Percentiles rank a stretch among this genome's conserved stretches.
Conservation (phyloP, 2,113 vertebrate species). For the Ceyx melanurus region DNA sequence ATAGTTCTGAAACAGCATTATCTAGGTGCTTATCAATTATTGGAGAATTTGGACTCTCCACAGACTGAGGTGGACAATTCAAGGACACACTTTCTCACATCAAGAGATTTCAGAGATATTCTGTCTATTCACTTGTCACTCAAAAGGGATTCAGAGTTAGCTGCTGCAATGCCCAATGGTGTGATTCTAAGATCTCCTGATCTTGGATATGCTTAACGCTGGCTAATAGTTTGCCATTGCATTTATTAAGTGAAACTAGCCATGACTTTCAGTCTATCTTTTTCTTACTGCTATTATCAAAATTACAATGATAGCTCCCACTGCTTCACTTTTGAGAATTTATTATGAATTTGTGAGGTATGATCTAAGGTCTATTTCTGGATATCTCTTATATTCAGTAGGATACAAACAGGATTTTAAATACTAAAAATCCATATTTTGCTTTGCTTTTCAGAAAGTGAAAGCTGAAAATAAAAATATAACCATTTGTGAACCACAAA, state of each 20-base stretch:
- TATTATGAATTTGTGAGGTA: neutral
- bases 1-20: neutral
- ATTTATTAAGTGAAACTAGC: neutral
- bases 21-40: neutral
- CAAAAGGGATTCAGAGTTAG: neutral
- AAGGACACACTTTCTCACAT: neutral
- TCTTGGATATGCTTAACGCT: neutral
- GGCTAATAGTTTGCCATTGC: neutral
- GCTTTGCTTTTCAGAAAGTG: neutral
- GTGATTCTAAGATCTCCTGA: neutral
- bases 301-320: neutral
- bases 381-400: neutral
- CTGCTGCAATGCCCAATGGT: neutral
- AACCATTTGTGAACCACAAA: neutral
- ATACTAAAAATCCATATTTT: neutral
- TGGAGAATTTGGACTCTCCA: neutral
- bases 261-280: neutral
- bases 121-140: neutral
- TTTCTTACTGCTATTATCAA: neutral
- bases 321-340: neutral
- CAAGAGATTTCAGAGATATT: neutral
- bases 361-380: neutral
- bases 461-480: constrained; percentile 18
- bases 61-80: neutral
- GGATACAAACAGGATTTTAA: neutral